Evolutionary conservation across 2,797 vertebrate species (phyloP), one percentile per base, ranked within the genome.

Genomic region (Alcedo atthis): DNA sequence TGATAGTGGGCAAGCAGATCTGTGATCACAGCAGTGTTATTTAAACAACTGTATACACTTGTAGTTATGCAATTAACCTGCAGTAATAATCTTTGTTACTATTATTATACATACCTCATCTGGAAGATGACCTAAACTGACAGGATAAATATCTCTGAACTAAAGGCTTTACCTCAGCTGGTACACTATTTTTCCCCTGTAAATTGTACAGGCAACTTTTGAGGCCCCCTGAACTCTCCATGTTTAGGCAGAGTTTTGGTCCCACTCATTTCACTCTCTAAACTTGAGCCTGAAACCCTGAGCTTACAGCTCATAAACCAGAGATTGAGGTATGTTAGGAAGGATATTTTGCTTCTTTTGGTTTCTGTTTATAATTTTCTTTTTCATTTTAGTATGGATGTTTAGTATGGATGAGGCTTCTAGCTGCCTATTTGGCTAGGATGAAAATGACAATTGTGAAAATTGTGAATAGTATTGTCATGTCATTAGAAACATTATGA

Each of bases 1-100:
- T 58, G 70, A 89, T 35, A 54, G 35, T 24, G 9, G 43, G 49
- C 77, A 92, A 91, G 51, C 37, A 85, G 53, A 79, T 42, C 40
- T 68, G 15, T 76, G 73, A 83, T 94, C 73, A 87, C 57, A 85
- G 67, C 63, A 69, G 32, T 46, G 37, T 51, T 68, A 69, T 80
- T 73, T 73, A 87, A 68, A 67, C 40, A 57, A 51, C n/a, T 53
- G 28, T 62, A 58, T 42, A 88, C 16, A 20, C 55, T 54, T 19
- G 40, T 55, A 95, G 90, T 85, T 86, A 90, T 45, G 43, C 40
- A 75, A 71, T 94, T 91, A 95, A 94, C 93, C 82, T 70, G 35
- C 58, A 89, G 64, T 74, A 78, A 80, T 71, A 63, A 79, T 93
- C 69, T 84, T 86, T 76, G 43, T 86, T 94, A 88, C 81, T 82